Evolutionary conservation across 2,113 vertebrate species (phyloP).

Genomic region (Indicator indicator): DNA sequence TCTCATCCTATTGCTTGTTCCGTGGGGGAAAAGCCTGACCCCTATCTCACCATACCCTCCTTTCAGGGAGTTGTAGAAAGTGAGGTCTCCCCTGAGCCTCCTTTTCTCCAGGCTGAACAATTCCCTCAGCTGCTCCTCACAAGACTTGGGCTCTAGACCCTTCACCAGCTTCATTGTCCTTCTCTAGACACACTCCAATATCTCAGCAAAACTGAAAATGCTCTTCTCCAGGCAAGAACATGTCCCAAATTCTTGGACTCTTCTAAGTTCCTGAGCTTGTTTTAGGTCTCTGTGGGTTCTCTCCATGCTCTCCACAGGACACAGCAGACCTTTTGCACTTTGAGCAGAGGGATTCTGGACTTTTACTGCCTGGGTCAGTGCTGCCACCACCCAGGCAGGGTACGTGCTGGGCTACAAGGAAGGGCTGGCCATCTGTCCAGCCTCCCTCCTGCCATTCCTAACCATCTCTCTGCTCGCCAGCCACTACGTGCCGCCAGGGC

Average conservation of each 20-base stretch:
- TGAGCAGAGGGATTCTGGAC: too few relatives aligned
- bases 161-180: too few relatives aligned
- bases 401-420: background rate
- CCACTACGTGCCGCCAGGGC: rapidly evolving
- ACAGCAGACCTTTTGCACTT: background rate
- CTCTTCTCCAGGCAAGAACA: rapidly evolving
- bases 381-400: rapidly evolving
- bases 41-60: too few relatives aligned
- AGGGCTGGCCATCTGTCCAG: background rate
- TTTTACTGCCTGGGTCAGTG: background rate
- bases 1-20: too few relatives aligned
- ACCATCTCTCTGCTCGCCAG: background rate
- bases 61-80: too few relatives aligned
- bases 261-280: background rate
- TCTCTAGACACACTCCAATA: background rate
- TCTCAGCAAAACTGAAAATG: background rate
- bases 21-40: background rate
- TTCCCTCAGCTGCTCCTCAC: too few relatives aligned
- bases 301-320: rapidly evolving
- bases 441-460: background rate
- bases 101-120: too few relatives aligned
- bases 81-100: too few relatives aligned
- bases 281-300: rapidly evolving
- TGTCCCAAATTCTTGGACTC: background rate
- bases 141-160: too few relatives aligned